Base-by-base conservation (phyloP, 2,797 vertebrate genomes). In the Diplodus puntazzo region DNA sequence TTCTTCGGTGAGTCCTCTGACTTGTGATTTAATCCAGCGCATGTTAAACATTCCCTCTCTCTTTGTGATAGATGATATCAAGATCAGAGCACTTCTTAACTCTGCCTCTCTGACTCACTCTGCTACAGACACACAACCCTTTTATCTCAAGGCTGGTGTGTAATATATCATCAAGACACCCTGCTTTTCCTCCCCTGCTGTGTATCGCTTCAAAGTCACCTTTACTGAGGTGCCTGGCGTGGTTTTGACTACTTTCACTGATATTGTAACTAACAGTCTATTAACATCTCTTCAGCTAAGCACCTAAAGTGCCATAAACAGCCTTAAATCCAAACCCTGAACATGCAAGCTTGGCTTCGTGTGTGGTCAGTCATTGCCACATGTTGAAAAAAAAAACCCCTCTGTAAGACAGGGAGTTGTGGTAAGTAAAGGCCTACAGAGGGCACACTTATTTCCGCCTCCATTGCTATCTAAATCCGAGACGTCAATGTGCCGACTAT, bases 121-220 rank as follows among this genome's bases (percentile, higher is more conserved):
- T 16, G 20, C 62, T 45, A 63, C 68, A 68, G 69, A 77, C 81
- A 48, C 34, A 55, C 48, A 77, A 85, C 60, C 84, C 85, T 91
- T 94, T 93, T 93, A 92, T 94, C 90, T 89, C 82, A 61, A 82
- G 76, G 79, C 87, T 57, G 64, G 25, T 75, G 54, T 39, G 42
- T 90, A 82, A 83, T 93, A 83, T 81, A 89, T 92, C 87, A 90
- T 85, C 23, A 20, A 69, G 81, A 84, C 88, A 53, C 55, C 50
- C 76, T 16, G 77, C 73, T 52, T 79, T 64, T 85, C 68, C 80
- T 71, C 39, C 57, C 14, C 48, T 21, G 53, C 77, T 23, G 34
- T 48, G 75, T 48, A 52, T 60, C 73, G 27, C 75, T 86, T 88
- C 79, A 92, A 90, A 90, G 92, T 89, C 91, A 92, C 90, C 90